Evolutionary conservation across 2,888 invertebrate species (phyloP).

Genomic region (Idaea biselata): DNA sequence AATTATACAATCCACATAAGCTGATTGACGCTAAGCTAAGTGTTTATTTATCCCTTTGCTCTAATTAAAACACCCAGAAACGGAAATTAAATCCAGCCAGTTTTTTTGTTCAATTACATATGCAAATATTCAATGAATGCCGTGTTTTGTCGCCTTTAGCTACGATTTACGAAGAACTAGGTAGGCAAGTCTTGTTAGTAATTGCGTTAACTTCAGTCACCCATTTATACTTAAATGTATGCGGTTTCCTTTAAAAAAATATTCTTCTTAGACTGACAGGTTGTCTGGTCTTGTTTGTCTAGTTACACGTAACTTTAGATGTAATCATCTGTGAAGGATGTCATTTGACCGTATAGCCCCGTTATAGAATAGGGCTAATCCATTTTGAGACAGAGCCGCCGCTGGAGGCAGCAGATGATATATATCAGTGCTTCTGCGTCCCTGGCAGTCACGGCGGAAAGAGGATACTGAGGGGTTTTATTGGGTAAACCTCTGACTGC

Average conservation of each 20-base stretch:
- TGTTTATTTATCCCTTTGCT: not conserved
- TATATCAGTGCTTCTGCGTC: no score
- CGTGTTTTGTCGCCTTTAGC: constrained; percentile 1
- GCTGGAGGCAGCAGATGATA: no score
- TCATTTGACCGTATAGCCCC: no score
- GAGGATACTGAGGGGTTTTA: no score
- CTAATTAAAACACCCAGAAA: not conserved
- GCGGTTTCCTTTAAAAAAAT: not conserved
- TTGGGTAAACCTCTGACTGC: no score
- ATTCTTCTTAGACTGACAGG: not conserved
- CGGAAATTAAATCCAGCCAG: not conserved
- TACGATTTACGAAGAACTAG: not conserved
- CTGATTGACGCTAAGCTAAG: no score
- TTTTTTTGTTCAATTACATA: not conserved
- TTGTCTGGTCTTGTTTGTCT: not conserved
- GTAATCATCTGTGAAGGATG: no score
- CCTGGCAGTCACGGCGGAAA: no score
- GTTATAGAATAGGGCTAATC: no score
- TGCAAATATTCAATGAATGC: constrained; percentile 1
- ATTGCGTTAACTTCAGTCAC: not conserved
- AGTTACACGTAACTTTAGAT: not conserved
- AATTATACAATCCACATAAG: no score
- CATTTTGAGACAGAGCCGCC: no score
- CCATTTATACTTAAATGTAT: not conserved
- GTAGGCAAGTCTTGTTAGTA: not conserved